Base-by-base conservation (phyloP, 2,888 invertebrate genomes). In the Cylindroiulus punctatus region DNA sequence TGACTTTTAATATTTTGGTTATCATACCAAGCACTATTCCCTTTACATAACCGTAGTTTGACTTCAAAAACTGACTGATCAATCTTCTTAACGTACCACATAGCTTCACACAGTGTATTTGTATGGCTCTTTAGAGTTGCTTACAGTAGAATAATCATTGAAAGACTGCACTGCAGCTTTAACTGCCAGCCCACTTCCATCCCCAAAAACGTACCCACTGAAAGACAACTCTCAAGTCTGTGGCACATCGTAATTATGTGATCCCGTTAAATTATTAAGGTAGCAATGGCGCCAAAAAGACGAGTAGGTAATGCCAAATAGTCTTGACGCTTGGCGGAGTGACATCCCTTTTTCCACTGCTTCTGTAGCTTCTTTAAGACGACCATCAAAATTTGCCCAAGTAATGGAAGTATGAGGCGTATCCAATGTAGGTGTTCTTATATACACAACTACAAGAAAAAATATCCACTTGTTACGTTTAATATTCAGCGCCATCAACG, bases 291-390 rank as follows among this genome's bases (percentile, higher is more conserved):
- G 92, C 96, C 96, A 96, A 2, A 96, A 92, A 0, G 96, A 96
- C 87, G 96, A 93, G 91, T 96, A 96, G 91, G 96, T 96, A 22
- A 96, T 95, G 44, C 96, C 96, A 90, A 95, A 96, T 91, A 95
- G 93, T 85, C 95, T 92, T 0, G 96, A 96, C 12, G 96, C 96
- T 90, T 96, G 96, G 91, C 96, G 96, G 91, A 83, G 84, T 22
- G 42, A 44, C 84, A 83, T 83, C 76, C 76, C 76, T 26, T 76
- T 76, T 76, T 76, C 30, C 76, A 76, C 76, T 14, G 76, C 76
- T 30, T 76, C 76, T 10, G 76, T 76, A 76, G 76, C 76, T 30
- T 30, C 76, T 76, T 76, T 76, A 30, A 76, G 76, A 10, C 76
- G 76, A 26, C 76, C 76, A 76, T 76, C 76, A 76, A 30, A 76